phyloP scores from a whole-genome alignment of 2,797 vertebrate genomes.

The Trichosurus vulpecula region DNA sequence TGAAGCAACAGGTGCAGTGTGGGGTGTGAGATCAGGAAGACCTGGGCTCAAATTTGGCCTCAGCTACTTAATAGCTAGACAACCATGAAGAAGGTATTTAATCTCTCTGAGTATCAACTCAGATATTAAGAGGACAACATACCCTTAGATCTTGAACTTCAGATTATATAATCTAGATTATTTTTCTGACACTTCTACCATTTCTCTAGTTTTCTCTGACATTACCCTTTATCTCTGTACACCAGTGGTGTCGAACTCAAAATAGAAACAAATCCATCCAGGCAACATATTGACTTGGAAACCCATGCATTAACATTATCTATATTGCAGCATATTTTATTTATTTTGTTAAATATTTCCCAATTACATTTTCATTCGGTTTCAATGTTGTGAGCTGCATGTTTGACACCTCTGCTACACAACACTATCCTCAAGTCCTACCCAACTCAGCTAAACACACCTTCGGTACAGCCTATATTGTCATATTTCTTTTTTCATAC shows the following conservation, averaged over 20 bases:
- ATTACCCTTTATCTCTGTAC: background rate
- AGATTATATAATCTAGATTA: background rate
- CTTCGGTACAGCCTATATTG: background rate
- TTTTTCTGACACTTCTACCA: background rate
- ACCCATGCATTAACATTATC: background rate
- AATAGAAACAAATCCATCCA: background rate
- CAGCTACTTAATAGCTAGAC: background rate
- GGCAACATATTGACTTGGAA: background rate
- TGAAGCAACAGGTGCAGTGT: background rate
- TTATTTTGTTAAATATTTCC: background rate
- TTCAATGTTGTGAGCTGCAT: background rate
- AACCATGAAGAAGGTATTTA: background rate
- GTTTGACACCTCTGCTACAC: background rate
- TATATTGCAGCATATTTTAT: background rate
- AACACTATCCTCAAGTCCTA: background rate
- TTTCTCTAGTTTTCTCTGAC: background rate
- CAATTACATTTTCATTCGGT: background rate
- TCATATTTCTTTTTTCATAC: background rate
- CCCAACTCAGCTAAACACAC: background rate
- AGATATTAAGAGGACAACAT: background rate
- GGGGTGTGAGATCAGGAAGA: background rate
- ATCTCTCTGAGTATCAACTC: background rate
- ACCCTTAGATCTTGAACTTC: background rate
- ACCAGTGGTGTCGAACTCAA: background rate
- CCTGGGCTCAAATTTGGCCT: background rate